Evolutionary conservation across 2,113 vertebrate genomes (phyloP), one percentile per base, ranked within the genome.

Genomic region (Oncorhynchus kisutch): DNA sequence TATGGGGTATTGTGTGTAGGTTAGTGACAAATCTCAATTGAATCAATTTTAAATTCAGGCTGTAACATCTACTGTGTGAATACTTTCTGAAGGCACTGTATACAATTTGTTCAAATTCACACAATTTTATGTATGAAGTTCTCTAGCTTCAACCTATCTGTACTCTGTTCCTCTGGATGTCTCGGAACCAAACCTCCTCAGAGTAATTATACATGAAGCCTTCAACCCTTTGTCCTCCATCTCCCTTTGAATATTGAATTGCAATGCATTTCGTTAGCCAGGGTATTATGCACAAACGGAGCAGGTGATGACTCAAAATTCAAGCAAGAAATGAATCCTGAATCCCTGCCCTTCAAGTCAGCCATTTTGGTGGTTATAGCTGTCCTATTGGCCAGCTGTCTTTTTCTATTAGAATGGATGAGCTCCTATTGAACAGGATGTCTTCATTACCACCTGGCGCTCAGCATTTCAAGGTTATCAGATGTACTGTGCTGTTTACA

Each of bases 281-380:
- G 20, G 5, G 18, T 12, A 68, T 77, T 73, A 66, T 69, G 49
- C 24, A 73, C 76, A 72, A 73, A 54, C 70, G 72, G 18, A 27
- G 27, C 70, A 73, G 70, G 60, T 49, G 76, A 72, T 45, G 45
- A 72, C 76, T 78, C 71, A 27, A 73, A 54, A 73, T 71, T 73
- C 76, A 45, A 69, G n/a, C 67, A 69, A 45, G 67, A 45, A 45
- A 45, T 45, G 0, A 11, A 31, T 25, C 31, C 20, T 69, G 34
- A 69, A 69, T 69, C 29, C 45, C 29, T 39, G 67, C 34, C 34
- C 34, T 69, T 69, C 20, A 69, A 69, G 34, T 9, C 39, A 70
- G 39, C 45, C 45, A 49, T 48, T 14, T 70, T 70, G 16, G 67
- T 45, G 13, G 64, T 48, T 62, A 66, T 70, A 72, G 64, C 31